phyloP scores from a whole-genome alignment of 2,797 vertebrate species.

The Neopelma chrysocephalum region DNA sequence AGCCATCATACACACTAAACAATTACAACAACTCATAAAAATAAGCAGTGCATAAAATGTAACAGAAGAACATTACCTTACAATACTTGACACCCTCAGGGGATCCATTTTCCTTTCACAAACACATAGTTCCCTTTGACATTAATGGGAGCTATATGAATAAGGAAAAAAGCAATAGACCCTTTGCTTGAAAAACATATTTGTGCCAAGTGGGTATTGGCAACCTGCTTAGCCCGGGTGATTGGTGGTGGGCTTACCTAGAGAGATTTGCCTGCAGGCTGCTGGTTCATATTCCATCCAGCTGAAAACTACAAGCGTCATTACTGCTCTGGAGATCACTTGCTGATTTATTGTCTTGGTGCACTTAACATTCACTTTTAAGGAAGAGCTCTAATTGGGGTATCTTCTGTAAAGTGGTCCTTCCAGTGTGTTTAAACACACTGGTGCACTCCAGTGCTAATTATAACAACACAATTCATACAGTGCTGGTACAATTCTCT shows the following conservation, averaged over 20 bases:
- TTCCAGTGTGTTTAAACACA: not conserved
- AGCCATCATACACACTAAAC: constrained; percentile 49
- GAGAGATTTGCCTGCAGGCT: not conserved
- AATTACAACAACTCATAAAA: constrained; percentile 70
- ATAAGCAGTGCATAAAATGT: constrained; percentile 63
- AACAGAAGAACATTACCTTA: constrained; percentile 59
- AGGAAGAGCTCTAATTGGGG: not conserved
- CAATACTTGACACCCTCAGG: constrained; percentile 45
- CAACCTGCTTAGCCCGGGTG: constrained; percentile 29
- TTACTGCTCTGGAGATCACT: not conserved
- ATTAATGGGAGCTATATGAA: constrained; percentile 51
- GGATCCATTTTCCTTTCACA: constrained; percentile 38
- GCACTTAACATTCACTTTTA: not conserved
- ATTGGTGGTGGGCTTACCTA: not conserved
- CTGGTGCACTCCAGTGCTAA: not conserved
- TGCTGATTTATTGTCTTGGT: not conserved
- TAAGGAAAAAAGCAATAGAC: constrained; percentile 32
- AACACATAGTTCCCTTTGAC: constrained; percentile 53
- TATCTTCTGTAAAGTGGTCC: not conserved
- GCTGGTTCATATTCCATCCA: not conserved
- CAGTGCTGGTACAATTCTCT: not conserved
- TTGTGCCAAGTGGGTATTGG: constrained; percentile 15
- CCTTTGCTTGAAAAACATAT: constrained; percentile 9
- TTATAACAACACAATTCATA: not conserved
- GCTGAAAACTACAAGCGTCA: not conserved